Conservation (phyloP, 2,888 invertebrate species). For the Eupithecia subumbrata region DNA sequence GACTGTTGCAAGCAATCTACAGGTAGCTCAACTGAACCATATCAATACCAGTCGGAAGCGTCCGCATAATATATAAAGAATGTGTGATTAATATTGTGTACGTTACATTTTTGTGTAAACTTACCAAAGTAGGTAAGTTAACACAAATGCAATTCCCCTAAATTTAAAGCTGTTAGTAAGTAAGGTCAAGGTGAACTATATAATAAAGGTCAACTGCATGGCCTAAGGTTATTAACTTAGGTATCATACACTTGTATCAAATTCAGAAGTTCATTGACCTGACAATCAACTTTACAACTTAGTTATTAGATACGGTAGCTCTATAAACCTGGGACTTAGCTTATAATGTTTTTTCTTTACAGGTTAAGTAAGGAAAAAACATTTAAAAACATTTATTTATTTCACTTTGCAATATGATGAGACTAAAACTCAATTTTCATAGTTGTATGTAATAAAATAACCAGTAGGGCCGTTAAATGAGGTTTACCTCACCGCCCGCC, state of each 20-base stretch:
- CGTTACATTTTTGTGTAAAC: too few species aligned
- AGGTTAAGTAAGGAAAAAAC: too few species aligned
- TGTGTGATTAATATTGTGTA: too few species aligned
- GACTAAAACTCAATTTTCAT: background rate
- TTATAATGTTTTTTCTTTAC: background rate
- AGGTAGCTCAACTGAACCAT: too few species aligned
- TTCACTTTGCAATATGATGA: background rate
- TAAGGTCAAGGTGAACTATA: background rate
- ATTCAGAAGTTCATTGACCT: background rate
- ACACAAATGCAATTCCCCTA: background rate
- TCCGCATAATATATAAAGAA: too few species aligned
- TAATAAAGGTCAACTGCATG: background rate
- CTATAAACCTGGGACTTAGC: background rate
- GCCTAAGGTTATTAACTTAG: background rate
- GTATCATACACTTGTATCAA: background rate
- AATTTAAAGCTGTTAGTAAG: background rate
- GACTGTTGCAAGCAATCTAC: too few species aligned
- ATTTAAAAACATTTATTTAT: too few species aligned
- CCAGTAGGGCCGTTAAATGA: background rate
- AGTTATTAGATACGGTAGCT: background rate
- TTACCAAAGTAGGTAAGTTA: background rate
- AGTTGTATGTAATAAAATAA: background rate
- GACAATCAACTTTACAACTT: background rate
- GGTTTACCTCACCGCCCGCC: too few species aligned
- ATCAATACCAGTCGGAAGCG: too few species aligned